phyloP scores from a whole-genome alignment of 2,888 invertebrate genomes.

The Oxytorus armatus region DNA sequence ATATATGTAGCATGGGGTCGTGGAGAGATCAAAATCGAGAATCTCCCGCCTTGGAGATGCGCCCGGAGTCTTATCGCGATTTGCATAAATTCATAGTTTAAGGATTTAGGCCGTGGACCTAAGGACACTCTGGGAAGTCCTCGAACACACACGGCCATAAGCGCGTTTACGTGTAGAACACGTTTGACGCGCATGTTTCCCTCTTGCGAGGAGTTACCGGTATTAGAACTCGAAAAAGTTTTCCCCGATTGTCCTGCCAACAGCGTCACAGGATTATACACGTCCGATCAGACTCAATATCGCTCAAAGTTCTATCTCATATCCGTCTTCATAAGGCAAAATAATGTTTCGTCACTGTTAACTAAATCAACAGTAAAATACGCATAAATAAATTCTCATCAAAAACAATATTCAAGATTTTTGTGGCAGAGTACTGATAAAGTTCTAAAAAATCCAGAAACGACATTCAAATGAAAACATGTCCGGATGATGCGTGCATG shows the following conservation, averaged over 20 bases:
- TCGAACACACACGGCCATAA: slow-evolving; percentile 34
- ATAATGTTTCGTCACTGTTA: no score
- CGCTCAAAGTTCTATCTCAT: neutral
- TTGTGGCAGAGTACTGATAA: no score
- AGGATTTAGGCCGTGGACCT: slow-evolving; percentile 77
- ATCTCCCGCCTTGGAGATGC: slow-evolving; percentile 74
- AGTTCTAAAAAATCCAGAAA: no score
- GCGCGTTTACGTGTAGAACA: slow-evolving; percentile 43
- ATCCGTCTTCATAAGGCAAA: no score
- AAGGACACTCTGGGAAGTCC: slow-evolving; percentile 74
- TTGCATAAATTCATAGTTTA: slow-evolving; percentile 84
- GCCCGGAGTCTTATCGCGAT: slow-evolving; percentile 82
- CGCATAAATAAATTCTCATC: no score
- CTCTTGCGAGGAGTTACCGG: slow-evolving; percentile 25
- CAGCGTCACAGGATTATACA: slow-evolving; percentile 36
- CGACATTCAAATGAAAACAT: no score
- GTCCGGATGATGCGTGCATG: no score
- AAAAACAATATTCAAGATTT: no score
- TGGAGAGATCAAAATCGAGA: slow-evolving; percentile 47
- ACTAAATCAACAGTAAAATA: no score
- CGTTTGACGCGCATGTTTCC: slow-evolving; percentile 31
- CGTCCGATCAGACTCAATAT: neutral
- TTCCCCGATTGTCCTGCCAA: slow-evolving; percentile 26
- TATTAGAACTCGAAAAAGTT: slow-evolving; percentile 54
- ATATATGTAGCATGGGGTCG: slow-evolving; percentile 37